These are phyloP conservation scores for Dexiosoma caninum DNA, from an alignment of 2,888 invertebrate genomes.

Conservation along the genomic window DNA sequence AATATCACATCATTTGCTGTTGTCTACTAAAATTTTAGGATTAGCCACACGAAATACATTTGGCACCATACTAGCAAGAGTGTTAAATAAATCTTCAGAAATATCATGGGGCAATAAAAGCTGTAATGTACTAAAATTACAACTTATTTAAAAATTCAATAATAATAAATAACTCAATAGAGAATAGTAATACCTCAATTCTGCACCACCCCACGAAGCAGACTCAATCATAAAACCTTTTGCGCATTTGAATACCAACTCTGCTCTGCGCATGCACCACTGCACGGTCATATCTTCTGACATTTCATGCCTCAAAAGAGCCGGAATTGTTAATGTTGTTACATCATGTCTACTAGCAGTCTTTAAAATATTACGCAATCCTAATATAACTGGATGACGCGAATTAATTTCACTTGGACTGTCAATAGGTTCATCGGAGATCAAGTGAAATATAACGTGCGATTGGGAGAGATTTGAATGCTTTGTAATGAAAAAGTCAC, in stretches of 20 bases:
- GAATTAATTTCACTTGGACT: conserved; percentile 92
- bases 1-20: conserved; percentile 57
- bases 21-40: conserved; percentile 87
- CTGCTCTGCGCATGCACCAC: conserved; percentile 97
- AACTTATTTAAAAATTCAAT: background rate
- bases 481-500: conserved; percentile 90
- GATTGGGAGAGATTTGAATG: conserved; percentile 97
- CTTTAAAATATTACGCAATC: conserved; percentile 95
- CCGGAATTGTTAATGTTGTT: conserved; percentile 93
- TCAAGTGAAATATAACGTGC: conserved; percentile 97
- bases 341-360: conserved; percentile 97
- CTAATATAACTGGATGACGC: conserved; percentile 95
- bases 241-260: conserved; percentile 98
- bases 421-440: conserved; percentile 87
- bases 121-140: conserved; percentile 73
- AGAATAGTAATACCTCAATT: conserved; percentile 83
- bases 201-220: conserved; percentile 94
- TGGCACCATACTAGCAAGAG: conserved; percentile 92
- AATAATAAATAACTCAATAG: background rate
- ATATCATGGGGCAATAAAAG: conserved; percentile 88
- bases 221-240: conserved; percentile 99
- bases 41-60: conserved; percentile 96
- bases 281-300: conserved; percentile 97
- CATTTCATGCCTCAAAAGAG: conserved; percentile 94
- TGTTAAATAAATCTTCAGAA: conserved; percentile 88